phyloP scores from a whole-genome alignment of 1,140 invertebrate species.

The Hormaphis cornu region DNA sequence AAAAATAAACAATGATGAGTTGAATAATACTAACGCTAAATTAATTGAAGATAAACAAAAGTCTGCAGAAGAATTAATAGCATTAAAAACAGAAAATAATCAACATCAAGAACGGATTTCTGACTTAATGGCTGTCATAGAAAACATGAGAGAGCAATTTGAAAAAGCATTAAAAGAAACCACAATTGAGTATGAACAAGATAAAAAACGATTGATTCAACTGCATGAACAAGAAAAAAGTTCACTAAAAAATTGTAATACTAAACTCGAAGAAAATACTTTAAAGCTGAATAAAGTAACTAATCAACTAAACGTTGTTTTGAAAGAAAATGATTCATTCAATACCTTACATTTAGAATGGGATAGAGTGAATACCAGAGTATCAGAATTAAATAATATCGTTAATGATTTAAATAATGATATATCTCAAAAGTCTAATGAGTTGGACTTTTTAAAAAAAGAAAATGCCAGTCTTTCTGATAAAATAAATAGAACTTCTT shows the following conservation, averaged over 20 bases:
- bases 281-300: neutral
- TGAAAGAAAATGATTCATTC: slow-evolving; percentile 4
- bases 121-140: neutral
- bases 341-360: neutral
- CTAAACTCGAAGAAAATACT: neutral
- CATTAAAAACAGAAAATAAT: neutral
- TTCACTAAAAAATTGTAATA: neutral
- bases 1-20: neutral
- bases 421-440: neutral
- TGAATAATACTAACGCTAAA: neutral
- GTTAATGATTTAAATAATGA: neutral
- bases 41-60: neutral
- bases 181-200: neutral
- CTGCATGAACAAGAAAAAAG: neutral
- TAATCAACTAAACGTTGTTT: neutral
- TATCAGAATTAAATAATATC: neutral
- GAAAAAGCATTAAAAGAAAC: neutral
- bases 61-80: neutral
- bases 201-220: slow-evolving; percentile 4
- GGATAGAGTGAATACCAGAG: neutral
- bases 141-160: neutral
- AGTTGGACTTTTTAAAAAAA: neutral
- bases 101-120: neutral
- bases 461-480: neutral
- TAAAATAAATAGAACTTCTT: neutral